Evolutionary conservation across 2,888 invertebrate genomes (phyloP).

Genomic region (Laspeyria flexula): DNA sequence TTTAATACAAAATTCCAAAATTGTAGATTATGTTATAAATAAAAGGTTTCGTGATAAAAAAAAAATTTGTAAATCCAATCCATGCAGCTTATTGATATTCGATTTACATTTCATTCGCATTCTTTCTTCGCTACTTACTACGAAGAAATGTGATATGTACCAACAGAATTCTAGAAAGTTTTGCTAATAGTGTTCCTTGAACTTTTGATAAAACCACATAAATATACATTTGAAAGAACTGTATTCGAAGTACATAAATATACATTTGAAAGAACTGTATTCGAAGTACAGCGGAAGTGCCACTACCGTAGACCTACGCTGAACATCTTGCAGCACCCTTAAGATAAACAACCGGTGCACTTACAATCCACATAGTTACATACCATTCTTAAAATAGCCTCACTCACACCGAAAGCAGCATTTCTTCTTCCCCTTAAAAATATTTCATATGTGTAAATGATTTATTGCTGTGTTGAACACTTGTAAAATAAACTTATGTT

Average conservation of each 20-base stretch:
- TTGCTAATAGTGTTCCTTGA: no score
- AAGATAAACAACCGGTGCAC: conserved; percentile 76
- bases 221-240: conserved; percentile 40
- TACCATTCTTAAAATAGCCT: conserved; percentile 73
- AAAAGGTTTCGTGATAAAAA: no score
- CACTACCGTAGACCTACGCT: conserved; percentile 56
- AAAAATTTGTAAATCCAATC: no score
- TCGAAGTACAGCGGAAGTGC: conserved; percentile 57
- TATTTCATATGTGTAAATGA: conserved; percentile 32
- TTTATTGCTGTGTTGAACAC: conserved; percentile 45
- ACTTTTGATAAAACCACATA: no score
- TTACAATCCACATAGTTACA: conserved; percentile 66
- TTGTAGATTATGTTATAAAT: no score
- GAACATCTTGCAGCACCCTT: conserved; percentile 71
- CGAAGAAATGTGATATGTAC: no score
- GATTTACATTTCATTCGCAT: no score
- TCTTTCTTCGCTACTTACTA: no score
- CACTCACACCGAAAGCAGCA: conserved; percentile 48
- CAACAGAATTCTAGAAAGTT: no score
- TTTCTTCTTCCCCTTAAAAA: conserved; percentile 48
- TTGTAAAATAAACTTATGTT: conserved; percentile 44
- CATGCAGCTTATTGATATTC: no score
- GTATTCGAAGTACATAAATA: conserved; percentile 35
- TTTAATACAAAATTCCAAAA: no score
- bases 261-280: conserved; percentile 42